Percentiles rank a stretch among this genome's conserved stretches.
These are phyloP conservation scores for Astreopora myriophthalma DNA, from an alignment of 64 coral and sea anemone species.

Conservation along the genomic window DNA sequence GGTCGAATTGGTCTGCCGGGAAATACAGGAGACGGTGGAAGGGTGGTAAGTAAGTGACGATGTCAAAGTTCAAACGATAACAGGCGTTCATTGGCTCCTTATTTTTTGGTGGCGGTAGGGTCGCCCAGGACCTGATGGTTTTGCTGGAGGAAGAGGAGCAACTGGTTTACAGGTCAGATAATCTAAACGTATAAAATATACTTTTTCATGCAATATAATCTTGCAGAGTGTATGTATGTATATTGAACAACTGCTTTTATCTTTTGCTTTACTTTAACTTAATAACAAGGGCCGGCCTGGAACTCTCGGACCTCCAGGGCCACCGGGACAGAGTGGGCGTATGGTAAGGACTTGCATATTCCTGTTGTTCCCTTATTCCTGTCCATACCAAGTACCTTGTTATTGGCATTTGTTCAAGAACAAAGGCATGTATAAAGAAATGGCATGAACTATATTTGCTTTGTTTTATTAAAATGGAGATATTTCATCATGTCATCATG, in stretches of 20 bases:
- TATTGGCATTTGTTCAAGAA: too few species aligned
- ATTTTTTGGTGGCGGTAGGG: conserved; percentile 4
- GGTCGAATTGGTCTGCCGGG: neutral
- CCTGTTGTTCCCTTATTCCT: neutral
- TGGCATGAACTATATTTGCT: too few species aligned
- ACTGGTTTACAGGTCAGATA: neutral
- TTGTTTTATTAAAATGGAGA: too few species aligned
- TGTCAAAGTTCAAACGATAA: neutral
- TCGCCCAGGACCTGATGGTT: neutral
- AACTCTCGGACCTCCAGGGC: neutral
- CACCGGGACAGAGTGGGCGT: neutral
- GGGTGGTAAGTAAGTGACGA: neutral
- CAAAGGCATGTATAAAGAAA: too few species aligned
- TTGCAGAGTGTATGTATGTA: neutral
- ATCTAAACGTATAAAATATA: too few species aligned
- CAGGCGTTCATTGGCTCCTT: neutral
- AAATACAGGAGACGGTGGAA: neutral
- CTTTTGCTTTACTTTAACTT: too few species aligned
- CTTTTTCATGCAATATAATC: neutral
- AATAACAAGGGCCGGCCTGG: neutral
- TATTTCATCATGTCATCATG: too few species aligned
- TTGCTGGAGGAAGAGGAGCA: neutral
- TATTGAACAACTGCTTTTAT: too few species aligned
- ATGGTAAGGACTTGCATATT: neutral
- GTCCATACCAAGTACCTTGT: too few species aligned